Percentiles rank a stretch among this genome's conserved stretches.
Evolutionary conservation across 2,113 vertebrate species (phyloP).

Genomic region (Cinclus cinclus): DNA sequence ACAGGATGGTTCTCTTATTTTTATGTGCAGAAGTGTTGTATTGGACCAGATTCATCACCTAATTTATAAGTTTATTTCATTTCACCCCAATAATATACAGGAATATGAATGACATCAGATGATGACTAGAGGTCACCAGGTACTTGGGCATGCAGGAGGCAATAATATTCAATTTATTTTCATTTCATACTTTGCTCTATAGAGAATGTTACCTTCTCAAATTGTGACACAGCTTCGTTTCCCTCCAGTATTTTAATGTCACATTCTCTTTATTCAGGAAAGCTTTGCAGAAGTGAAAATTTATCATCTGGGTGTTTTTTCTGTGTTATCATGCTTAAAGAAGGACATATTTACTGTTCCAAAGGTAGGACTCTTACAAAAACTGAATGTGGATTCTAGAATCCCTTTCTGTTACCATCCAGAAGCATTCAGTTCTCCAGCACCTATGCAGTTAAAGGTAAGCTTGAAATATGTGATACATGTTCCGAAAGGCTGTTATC

Average conservation of each 20-base stretch:
- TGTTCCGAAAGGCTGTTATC: background rate
- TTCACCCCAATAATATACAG: background rate
- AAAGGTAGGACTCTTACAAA: slow-evolving; percentile 76
- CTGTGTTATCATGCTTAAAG: slow-evolving; percentile 85
- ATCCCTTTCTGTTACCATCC: slow-evolving; percentile 82
- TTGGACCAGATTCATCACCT: background rate
- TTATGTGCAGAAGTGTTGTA: background rate
- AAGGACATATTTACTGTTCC: slow-evolving; percentile 83
- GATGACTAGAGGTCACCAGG: background rate
- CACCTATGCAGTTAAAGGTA: slow-evolving; percentile 83
- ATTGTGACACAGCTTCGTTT: background rate
- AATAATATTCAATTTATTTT: background rate
- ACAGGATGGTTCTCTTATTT: background rate
- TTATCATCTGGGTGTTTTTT: slow-evolving; percentile 84
- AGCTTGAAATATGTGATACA: background rate
- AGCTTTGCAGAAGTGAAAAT: slow-evolving; percentile 82
- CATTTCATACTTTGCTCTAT: background rate
- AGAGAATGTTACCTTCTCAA: background rate
- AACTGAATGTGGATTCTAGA: slow-evolving; percentile 79
- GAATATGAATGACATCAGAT: background rate
- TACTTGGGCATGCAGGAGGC: background rate
- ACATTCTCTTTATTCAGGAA: slow-evolving; percentile 50
- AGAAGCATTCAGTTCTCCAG: slow-evolving; percentile 77
- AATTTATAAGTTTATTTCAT: background rate
- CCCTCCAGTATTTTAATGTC: background rate